Evolutionary conservation across 2,797 vertebrate genomes (phyloP).

Genomic region (Micromesistius poutassou): DNA sequence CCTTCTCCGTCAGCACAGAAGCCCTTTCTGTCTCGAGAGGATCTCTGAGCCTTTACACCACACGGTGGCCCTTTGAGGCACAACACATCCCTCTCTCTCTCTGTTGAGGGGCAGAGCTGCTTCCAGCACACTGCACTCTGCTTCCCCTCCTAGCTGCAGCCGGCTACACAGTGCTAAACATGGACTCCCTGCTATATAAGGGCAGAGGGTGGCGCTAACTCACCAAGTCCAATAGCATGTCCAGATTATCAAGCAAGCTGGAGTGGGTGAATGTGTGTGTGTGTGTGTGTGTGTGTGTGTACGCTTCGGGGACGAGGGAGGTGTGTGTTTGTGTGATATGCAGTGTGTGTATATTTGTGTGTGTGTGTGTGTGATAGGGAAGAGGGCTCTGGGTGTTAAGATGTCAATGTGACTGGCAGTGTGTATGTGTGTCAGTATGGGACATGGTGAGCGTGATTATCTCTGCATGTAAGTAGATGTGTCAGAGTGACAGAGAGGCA

Average conservation of each 20-base stretch:
- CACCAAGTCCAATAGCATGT: not conserved
- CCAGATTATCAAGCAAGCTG: constrained; percentile 24
- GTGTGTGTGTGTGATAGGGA: not conserved
- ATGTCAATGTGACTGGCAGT: constrained; percentile 13
- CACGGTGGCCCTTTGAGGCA: not conserved
- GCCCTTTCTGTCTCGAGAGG: not conserved
- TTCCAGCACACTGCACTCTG: no score
- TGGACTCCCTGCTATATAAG: not conserved
- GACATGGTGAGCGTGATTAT: not conserved
- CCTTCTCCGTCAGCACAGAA: not conserved
- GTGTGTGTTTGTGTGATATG: not conserved
- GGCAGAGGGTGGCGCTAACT: not conserved
- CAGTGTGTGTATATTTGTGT: not conserved
- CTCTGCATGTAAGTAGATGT: constrained; percentile 5
- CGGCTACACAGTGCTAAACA: not conserved
- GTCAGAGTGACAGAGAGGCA: not conserved
- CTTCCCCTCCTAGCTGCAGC: no score
- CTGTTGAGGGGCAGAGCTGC: not conserved
- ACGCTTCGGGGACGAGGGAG: no score
- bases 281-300: not conserved
- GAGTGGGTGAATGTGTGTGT: not conserved
- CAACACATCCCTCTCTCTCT: not conserved
- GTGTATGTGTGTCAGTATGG: not conserved
- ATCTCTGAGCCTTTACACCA: not conserved
- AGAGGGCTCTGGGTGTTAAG: constrained; percentile 5